Percentiles rank a stretch among this genome's conserved stretches.
Evolutionary conservation across 2,113 vertebrate species (phyloP).

Genomic region (Chiloscyllium plagiosum): DNA sequence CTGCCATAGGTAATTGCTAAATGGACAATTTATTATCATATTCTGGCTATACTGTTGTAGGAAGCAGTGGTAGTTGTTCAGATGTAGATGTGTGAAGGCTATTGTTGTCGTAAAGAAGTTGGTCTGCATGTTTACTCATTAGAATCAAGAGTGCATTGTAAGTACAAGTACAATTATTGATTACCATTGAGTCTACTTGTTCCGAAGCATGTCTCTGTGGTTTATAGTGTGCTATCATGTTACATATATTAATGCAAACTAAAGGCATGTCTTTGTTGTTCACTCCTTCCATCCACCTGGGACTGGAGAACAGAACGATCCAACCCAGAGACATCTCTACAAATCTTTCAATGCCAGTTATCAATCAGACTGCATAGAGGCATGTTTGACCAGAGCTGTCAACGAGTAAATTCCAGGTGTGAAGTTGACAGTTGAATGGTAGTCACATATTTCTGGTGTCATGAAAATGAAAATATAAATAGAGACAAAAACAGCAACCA

Average conservation of each 20-base stretch:
- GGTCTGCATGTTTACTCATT: background rate
- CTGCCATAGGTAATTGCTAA: background rate
- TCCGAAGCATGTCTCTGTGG: background rate
- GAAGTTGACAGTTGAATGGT: background rate
- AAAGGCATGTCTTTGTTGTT: background rate
- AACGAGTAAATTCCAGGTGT: background rate
- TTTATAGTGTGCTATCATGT: background rate
- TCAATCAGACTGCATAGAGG: background rate
- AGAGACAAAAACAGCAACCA: background rate
- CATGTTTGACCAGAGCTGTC: background rate
- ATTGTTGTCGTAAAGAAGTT: background rate
- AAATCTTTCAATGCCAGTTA: background rate
- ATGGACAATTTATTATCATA: background rate
- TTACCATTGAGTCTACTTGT: background rate
- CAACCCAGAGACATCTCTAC: background rate
- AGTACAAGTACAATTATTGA: slow-evolving; percentile 1
- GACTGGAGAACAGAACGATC: background rate
- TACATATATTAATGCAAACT: background rate
- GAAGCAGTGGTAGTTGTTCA: background rate
- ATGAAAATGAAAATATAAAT: background rate
- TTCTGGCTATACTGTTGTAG: background rate
- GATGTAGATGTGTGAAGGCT: background rate
- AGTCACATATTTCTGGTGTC: background rate
- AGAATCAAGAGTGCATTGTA: background rate
- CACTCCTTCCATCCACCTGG: background rate